These are phyloP conservation scores for Anastrepha obliqua DNA, from an alignment of 1,140 invertebrate genomes.

Conservation along the genomic window DNA sequence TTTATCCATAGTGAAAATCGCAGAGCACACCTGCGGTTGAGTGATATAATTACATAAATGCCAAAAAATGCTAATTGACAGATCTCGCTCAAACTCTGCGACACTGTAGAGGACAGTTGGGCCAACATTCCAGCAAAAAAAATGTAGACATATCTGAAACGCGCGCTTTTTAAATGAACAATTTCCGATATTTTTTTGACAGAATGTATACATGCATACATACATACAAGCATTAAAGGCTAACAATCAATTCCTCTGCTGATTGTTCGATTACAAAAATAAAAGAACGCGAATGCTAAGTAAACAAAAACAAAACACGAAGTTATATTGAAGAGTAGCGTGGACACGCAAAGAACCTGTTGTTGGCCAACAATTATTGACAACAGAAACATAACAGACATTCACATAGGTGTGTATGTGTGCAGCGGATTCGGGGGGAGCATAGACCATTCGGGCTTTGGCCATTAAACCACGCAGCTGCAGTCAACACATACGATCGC, in stretches of 20 bases:
- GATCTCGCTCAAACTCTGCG: too few relatives aligned
- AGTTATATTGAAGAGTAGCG: neutral
- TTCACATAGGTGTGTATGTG: neutral
- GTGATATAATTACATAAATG: too few relatives aligned
- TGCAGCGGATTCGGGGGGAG: neutral
- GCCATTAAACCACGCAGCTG: slow-evolving; percentile 34
- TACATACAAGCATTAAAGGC: neutral
- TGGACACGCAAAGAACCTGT: slow-evolving; percentile 30
- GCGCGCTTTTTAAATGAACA: too few relatives aligned
- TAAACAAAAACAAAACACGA: neutral
- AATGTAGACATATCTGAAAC: too few relatives aligned
- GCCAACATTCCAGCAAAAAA: too few relatives aligned
- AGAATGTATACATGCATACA: too few relatives aligned
- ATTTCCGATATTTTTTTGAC: too few relatives aligned
- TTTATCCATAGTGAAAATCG: too few relatives aligned
- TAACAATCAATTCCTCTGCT: neutral
- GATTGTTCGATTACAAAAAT: neutral
- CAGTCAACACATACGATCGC: neutral
- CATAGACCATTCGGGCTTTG: neutral
- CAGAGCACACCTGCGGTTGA: too few relatives aligned
- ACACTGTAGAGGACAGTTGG: too few relatives aligned
- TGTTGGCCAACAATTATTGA: slow-evolving; percentile 27
- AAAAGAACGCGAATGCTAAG: neutral
- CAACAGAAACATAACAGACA: neutral
- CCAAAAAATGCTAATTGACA: too few relatives aligned